Evolutionary conservation across 2,888 invertebrate genomes (phyloP), one percentile per base, ranked within the genome.

Genomic region (Tetanocera ferruginea): DNA sequence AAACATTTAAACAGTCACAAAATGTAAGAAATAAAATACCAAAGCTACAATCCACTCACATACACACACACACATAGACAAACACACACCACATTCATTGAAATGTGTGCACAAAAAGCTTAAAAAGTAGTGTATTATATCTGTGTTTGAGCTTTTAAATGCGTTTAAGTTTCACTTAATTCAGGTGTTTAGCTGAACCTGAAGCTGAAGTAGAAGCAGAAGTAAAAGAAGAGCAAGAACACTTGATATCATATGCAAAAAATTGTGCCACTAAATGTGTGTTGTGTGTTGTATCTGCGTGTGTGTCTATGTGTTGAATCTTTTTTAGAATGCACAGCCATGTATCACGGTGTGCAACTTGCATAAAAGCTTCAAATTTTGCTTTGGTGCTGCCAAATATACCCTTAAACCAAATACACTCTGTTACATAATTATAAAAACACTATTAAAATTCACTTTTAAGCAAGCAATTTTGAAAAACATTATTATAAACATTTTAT

Each of bases 161-260:
- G n/a, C 3, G 23, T 49, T 49, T 34, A 72, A 57, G 72, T 57
- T 72, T 72, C 72, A 72, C 72, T 72, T 72, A 72, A 72, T 72
- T 57, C 72, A 72, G 72, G 72, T 72, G 72, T 72, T 72, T 72
- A 55, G 55, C 57, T 37, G 19, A 57, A 60, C 14, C 37, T n/a
- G 19, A 25, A 19, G 57, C 71, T 6, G 5, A 17, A 52, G 51
- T 11, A 31, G 17, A 8, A 17, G 5, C 31, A 67, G 9, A 67
- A 28, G 62, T 5, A 9, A 17, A 17, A 64, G 31, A 31, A 64
- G 11, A 62, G 62, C 43, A 25, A 25, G 23, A 28, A 23, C 25
- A 25, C 60, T 60, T 60, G 28, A 28, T 23, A 60, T 28, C 60
- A 60, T 60, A 60, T 60, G 60, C 60, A 60, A 60, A 60, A 60